phyloP scores from a whole-genome alignment of 2,797 vertebrate genomes.

The Masticophis lateralis region DNA sequence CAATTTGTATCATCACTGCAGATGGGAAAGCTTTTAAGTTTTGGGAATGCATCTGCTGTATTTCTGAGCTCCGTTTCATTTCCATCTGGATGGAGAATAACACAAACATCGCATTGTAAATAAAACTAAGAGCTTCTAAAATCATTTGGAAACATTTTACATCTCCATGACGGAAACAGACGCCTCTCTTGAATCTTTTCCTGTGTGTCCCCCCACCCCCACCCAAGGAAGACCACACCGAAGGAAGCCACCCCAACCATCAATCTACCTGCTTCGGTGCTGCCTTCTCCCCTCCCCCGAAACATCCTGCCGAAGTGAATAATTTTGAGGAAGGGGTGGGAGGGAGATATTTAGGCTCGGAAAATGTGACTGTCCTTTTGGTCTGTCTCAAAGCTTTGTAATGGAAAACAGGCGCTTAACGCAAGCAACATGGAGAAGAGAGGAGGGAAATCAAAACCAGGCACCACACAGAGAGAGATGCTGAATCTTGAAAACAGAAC shows the following conservation, averaged over 20 bases:
- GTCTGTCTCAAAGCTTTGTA: constrained; percentile 41
- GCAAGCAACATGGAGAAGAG: not conserved
- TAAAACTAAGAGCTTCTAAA: not conserved
- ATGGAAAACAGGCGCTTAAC: constrained; percentile 63
- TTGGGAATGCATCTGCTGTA: not conserved
- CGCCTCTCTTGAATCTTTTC: not conserved
- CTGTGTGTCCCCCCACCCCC: not conserved
- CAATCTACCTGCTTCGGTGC: not conserved
- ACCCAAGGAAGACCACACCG: constrained; percentile 16
- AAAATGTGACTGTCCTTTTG: constrained; percentile 62
- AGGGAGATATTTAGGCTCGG: constrained; percentile 41
- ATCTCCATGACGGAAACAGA: not conserved
- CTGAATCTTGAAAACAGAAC: not conserved
- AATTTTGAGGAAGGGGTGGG: constrained; percentile 33
- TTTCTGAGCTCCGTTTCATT: not conserved
- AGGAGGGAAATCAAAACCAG: constrained; percentile 12
- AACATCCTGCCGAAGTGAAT: constrained; percentile 34
- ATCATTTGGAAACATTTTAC: not conserved
- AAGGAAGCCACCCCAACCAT: constrained; percentile 1
- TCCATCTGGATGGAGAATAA: not conserved
- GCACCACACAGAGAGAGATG: not conserved
- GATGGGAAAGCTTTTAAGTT: not conserved
- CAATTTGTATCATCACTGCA: not conserved
- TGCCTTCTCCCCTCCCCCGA: not conserved
- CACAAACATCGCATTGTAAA: not conserved